Percentiles rank a stretch among this genome's conserved stretches.
Evolutionary conservation across 2,113 vertebrate genomes (phyloP).

Genomic region (Eretmochelys imbricata): DNA sequence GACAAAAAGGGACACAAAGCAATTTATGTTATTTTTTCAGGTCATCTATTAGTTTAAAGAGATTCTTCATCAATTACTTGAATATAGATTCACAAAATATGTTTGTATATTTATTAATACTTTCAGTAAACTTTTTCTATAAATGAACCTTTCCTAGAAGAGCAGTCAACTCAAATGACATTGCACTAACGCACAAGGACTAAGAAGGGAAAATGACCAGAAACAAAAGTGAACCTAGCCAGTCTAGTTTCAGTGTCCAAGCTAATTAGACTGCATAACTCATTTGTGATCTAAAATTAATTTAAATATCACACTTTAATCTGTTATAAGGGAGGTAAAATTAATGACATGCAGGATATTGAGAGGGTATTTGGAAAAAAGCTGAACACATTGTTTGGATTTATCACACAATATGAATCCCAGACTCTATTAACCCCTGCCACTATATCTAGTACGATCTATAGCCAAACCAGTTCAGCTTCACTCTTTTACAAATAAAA

Average conservation of each 20-base stretch:
- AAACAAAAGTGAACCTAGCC: neutral
- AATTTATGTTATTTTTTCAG: neutral
- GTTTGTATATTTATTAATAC: neutral
- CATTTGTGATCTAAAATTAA: neutral
- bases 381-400: neutral
- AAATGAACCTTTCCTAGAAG: neutral
- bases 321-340: neutral
- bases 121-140: neutral
- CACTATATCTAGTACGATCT: neutral
- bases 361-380: neutral
- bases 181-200: neutral
- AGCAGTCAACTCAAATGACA: neutral
- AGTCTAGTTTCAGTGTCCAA: neutral
- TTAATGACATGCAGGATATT: neutral
- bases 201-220: neutral
- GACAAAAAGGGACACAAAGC: neutral
- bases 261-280: neutral
- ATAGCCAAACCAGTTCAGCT: neutral
- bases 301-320: neutral
- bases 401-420: neutral
- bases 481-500: neutral
- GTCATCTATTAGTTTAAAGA: neutral
- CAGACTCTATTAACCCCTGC: neutral
- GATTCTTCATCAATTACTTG: neutral
- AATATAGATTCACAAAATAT: neutral